Evolutionary conservation across 2,888 invertebrate genomes (phyloP), one percentile per base, ranked within the genome.

Genomic region (Erebia ligea): DNA sequence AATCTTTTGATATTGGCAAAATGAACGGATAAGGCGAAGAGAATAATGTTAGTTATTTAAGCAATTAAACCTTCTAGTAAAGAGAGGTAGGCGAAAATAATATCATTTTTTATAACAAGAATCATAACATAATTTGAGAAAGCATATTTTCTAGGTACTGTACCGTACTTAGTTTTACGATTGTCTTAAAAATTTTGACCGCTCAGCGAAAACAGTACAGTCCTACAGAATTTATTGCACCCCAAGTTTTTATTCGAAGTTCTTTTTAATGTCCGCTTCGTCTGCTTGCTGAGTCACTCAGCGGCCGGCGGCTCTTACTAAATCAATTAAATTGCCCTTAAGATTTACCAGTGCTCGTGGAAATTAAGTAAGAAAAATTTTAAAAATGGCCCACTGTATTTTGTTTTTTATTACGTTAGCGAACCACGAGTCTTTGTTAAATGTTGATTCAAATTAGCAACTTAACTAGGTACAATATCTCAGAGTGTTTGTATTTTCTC

Each of bases 301-400:
- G 56, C 70, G 66, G 67, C 54, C 52, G 54, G 48, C 76, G 69
- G 72, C 75, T 45, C 34, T 34, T 34, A 69, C 72, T 70, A 75
- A 76, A 77, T 77, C 79, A 80, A 82, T 81, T 80, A 79, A 80
- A 82, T 81, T 82, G 81, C 78, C 77, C 59, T 72, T 71, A 74
- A 81, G 79, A 82, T 79, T 82, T 78, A 80, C 78, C 71, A 76
- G 72, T 71, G 66, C 68, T 73, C 78, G 72, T 77, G 77, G 66
- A 58, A 73, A 78, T 80, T 80, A 83, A 82, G 82, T 82, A 80
- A 77, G 76, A 73, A 76, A 79, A 78, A 79, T 76, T 71, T 71
- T 71, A 63, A 42, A 78, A 73, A 70, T 50, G 25, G 48, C 45
- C 71, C 74, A 79, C 78, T 78, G 15, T 73, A 75, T 76, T 73